These are phyloP conservation scores for Yponomeuta cagnagella DNA, from an alignment of 2,888 invertebrate genomes.

Conservation along the genomic window DNA sequence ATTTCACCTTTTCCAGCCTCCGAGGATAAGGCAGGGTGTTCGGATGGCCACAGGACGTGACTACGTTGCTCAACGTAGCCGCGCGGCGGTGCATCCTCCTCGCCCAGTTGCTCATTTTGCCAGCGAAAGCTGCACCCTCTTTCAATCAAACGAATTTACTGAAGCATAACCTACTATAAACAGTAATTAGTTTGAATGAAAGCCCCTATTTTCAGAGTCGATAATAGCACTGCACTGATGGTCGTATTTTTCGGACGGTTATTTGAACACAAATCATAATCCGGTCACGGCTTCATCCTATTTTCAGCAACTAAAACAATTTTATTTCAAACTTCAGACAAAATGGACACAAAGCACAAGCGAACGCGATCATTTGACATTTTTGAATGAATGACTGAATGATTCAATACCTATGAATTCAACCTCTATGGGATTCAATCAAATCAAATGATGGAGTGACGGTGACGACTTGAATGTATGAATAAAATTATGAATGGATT, in stretches of 20 bases:
- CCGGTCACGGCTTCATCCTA: background rate
- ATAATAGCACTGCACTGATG: background rate
- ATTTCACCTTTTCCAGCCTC: slow-evolving; percentile 94
- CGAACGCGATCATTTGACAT: slow-evolving; percentile 13
- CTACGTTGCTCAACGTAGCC: slow-evolving; percentile 92
- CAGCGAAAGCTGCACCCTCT: slow-evolving; percentile 20
- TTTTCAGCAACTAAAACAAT: background rate
- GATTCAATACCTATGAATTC: background rate
- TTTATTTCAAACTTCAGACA: slow-evolving; percentile 11
- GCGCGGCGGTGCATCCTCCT: slow-evolving; percentile 94
- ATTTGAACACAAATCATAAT: background rate
- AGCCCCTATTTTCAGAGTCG: background rate
- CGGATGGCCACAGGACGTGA: slow-evolving; percentile 93
- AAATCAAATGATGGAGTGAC: no score
- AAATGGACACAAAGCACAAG: slow-evolving; percentile 15
- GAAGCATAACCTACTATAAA: slow-evolving; percentile 24
- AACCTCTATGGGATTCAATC: no score
- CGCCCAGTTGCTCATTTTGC: slow-evolving; percentile 92
- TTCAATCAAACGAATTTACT: slow-evolving; percentile 22
- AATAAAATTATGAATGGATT: no score
- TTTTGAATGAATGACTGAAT: background rate
- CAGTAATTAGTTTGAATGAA: slow-evolving; percentile 13
- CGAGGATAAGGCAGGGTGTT: slow-evolving; percentile 86
- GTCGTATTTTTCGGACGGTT: background rate
- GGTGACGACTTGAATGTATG: no score